Evolutionary conservation across 2,113 vertebrate species (phyloP).

Genomic region (Eidolon helvum): DNA sequence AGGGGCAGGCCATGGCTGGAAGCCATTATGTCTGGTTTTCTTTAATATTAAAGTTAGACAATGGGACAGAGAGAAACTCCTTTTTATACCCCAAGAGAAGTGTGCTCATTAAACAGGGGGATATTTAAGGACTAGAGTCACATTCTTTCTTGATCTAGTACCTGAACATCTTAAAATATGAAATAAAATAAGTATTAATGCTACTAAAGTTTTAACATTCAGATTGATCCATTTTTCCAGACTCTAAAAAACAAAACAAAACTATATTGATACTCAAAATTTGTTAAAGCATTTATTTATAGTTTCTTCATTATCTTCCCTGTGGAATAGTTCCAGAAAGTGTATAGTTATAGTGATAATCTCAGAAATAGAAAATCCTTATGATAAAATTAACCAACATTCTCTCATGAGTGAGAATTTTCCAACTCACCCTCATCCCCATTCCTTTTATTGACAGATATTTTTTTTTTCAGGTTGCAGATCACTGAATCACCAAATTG

Average conservation of each 20-base stretch:
- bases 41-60: not conserved
- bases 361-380: slow-evolving; percentile 42
- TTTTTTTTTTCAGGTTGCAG: not conserved
- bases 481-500: not conserved
- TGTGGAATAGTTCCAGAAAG: not conserved
- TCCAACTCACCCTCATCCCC: not conserved
- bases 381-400: not conserved
- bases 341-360: not conserved
- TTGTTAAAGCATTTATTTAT: slow-evolving; percentile 31
- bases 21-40: not conserved
- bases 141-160: not conserved
- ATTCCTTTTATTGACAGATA: not conserved
- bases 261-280: not conserved
- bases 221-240: not conserved
- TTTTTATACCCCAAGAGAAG: not conserved
- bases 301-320: not conserved
- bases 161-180: not conserved
- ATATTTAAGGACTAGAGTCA: not conserved
- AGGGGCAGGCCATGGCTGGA: not conserved
- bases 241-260: not conserved
- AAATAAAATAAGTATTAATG: not conserved
- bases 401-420: slow-evolving; percentile 2
- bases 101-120: not conserved
- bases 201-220: not conserved
- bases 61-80: not conserved